Conservation (phyloP, 2,888 invertebrate genomes). For the Cheilosia scutellata region DNA sequence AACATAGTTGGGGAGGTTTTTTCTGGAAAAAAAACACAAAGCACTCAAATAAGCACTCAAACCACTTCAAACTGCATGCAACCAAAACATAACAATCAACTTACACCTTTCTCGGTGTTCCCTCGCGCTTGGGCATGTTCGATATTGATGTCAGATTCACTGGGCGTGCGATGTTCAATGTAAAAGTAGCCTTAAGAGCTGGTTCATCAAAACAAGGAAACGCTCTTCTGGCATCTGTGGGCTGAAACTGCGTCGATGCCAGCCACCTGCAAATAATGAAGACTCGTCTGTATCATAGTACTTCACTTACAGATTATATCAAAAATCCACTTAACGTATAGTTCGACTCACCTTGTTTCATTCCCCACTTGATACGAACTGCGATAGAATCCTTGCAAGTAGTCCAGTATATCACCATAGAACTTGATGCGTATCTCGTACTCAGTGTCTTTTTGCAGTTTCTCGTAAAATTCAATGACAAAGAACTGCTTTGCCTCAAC, state of each 20-base stretch:
- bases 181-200: slow-evolving; percentile 91
- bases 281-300: slow-evolving; percentile 3
- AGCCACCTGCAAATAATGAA: slow-evolving; percentile 87
- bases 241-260: slow-evolving; percentile 92
- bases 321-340: slow-evolving; percentile 2
- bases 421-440: slow-evolving; percentile 90
- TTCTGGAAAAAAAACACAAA: slow-evolving; percentile 83
- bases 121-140: slow-evolving; percentile 88
- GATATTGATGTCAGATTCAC: slow-evolving; percentile 90
- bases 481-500: slow-evolving; percentile 89
- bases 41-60: slow-evolving; percentile 37
- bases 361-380: slow-evolving; percentile 90
- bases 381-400: slow-evolving; percentile 92
- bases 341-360: slow-evolving; percentile 86
- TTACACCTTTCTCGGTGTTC: slow-evolving; percentile 79
- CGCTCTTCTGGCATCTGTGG: slow-evolving; percentile 91
- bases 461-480: slow-evolving; percentile 87
- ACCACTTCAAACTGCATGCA: slow-evolving; percentile 19
- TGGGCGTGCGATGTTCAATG: slow-evolving; percentile 90
- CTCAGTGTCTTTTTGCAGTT: slow-evolving; percentile 86
- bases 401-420: slow-evolving; percentile 89
- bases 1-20: slow-evolving; percentile 86
- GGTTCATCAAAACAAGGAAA: slow-evolving; percentile 96
- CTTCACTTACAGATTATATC: slow-evolving; percentile 43
- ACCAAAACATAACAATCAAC: slow-evolving; percentile 73